Percentiles rank a stretch among this genome's conserved stretches.
Evolutionary conservation across 2,888 invertebrate genomes (phyloP).

Genomic region (Amphipoea oculea): DNA sequence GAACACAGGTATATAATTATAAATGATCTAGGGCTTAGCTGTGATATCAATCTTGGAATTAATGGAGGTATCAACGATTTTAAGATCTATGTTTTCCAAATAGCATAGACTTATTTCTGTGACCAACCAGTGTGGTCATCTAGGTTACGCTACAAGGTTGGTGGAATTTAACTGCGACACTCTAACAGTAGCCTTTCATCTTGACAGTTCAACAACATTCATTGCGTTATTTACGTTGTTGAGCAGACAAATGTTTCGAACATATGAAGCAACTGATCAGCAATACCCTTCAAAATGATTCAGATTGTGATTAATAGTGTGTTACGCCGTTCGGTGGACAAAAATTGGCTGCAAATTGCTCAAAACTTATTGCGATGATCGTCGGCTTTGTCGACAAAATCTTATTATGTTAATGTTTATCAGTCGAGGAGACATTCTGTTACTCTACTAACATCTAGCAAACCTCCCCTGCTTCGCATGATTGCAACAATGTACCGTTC

Average conservation of each 20-base stretch:
- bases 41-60: background rate
- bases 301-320: background rate
- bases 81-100: background rate
- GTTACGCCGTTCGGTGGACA: background rate
- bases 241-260: background rate
- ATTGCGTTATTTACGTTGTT: background rate
- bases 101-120: background rate
- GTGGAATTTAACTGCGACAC: background rate
- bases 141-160: background rate
- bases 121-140: background rate
- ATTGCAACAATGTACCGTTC: background rate
- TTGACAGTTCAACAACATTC: background rate
- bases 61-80: background rate
- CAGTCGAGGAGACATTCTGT: background rate
- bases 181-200: background rate
- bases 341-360: background rate
- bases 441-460: background rate
- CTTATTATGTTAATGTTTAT: background rate
- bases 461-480: background rate
- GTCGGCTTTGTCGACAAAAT: background rate
- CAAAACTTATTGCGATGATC: background rate
- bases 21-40: background rate
- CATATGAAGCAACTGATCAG: background rate
- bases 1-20: background rate
- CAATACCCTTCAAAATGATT: background rate